phyloP scores from a whole-genome alignment of 2,888 invertebrate species.

The Schrankia costaestrigalis region DNA sequence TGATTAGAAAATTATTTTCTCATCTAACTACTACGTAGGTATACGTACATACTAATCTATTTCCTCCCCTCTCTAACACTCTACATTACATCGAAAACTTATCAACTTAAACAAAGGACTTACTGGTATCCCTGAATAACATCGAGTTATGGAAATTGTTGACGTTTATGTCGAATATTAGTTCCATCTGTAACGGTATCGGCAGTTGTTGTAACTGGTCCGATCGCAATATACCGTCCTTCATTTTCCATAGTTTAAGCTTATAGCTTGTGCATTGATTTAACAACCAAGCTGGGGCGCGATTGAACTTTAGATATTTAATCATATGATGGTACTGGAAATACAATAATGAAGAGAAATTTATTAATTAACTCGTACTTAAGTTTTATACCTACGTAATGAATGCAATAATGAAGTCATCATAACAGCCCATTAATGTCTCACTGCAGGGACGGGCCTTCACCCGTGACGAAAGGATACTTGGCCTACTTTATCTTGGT shows the following conservation, averaged over 20 bases:
- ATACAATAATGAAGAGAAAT: no score
- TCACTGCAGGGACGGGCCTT: no score
- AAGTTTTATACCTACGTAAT: no score
- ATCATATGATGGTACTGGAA: constrained; percentile 68
- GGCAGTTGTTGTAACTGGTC: constrained; percentile 56
- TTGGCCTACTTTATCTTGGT: no score
- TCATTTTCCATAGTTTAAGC: constrained; percentile 63
- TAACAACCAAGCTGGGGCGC: constrained; percentile 47
- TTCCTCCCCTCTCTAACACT: neutral
- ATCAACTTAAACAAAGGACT: constrained; percentile 11
- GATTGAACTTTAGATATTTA: constrained; percentile 51
- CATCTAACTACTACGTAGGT: no score
- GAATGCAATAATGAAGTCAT: no score
- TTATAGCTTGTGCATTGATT: constrained; percentile 63
- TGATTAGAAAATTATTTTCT: no score
- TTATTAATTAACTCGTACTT: no score
- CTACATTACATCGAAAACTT: neutral
- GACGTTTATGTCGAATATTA: constrained; percentile 72
- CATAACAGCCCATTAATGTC: no score
- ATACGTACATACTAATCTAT: no score
- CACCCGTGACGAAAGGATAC: no score
- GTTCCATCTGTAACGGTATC: constrained; percentile 64
- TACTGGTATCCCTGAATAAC: constrained; percentile 59
- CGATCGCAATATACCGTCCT: constrained; percentile 58
- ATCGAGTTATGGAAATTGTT: constrained; percentile 63